A percentile compares a stretch with the other conserved stretches of the same genome.
Evolutionary conservation across 2,888 invertebrate species (phyloP).

Genomic region (Ischnus inquisitorius): DNA sequence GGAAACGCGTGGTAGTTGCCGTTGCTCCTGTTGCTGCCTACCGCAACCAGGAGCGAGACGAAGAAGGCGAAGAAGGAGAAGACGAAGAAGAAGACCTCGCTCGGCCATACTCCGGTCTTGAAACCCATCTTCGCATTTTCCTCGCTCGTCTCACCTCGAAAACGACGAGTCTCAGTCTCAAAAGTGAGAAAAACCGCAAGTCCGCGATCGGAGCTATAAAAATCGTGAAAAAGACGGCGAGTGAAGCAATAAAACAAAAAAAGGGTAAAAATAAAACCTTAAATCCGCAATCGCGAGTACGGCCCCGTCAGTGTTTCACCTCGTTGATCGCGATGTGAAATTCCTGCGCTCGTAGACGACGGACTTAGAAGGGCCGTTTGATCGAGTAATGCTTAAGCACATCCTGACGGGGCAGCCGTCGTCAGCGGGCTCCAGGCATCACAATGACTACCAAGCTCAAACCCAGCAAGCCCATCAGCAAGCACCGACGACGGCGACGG

Average conservation of each 20-base stretch:
- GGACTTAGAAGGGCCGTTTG: slow-evolving; percentile 27
- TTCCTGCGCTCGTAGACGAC: slow-evolving; percentile 19
- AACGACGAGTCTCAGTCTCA: neutral
- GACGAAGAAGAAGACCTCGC: neutral
- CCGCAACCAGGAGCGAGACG: slow-evolving; percentile 56
- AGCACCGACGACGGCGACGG: slow-evolving; percentile 57
- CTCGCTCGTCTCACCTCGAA: neutral
- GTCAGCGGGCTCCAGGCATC: slow-evolving; percentile 86
- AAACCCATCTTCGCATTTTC: neutral
- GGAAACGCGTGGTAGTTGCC: slow-evolving; percentile 49
- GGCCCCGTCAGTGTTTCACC: no score
- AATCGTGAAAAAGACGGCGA: neutral
- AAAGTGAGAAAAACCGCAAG: neutral
- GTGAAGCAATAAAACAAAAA: neutral
- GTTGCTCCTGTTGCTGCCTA: slow-evolving; percentile 50
- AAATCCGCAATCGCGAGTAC: slow-evolving; percentile 13
- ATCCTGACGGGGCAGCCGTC: slow-evolving; percentile 88
- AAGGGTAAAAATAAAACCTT: neutral
- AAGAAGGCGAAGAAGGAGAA: slow-evolving; percentile 34
- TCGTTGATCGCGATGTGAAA: neutral
- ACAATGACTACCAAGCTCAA: slow-evolving; percentile 82
- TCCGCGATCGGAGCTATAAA: neutral
- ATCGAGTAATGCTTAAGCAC: slow-evolving; percentile 90
- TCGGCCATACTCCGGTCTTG: neutral
- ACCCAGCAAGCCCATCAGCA: slow-evolving; percentile 56